Conservation (phyloP, 2,888 invertebrate species). For the Cantharis nigra region DNA sequence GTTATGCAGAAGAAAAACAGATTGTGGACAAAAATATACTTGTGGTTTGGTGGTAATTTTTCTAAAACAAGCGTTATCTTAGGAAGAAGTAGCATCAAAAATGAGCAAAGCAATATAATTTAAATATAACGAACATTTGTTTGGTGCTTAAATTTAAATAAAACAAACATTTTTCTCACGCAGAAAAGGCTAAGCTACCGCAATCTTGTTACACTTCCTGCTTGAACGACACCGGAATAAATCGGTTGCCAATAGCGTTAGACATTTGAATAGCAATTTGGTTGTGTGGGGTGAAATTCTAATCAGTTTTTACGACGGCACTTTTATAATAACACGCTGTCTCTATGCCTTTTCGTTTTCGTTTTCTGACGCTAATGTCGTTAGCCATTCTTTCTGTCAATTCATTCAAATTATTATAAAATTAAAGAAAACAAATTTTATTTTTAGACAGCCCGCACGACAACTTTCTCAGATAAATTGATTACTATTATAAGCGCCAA, state of each 20-base stretch:
- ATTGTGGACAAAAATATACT: conserved; percentile 1
- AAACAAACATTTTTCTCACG: conserved; percentile 55
- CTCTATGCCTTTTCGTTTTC: conserved; percentile 42
- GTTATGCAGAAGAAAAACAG: conserved; percentile 1
- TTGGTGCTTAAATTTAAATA: conserved; percentile 54
- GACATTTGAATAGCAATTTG: conserved; percentile 58
- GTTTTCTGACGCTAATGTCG: conserved; percentile 35
- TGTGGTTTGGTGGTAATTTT: conserved; percentile 22
- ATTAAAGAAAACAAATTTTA: conserved; percentile 13
- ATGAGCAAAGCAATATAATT: conserved; percentile 40
- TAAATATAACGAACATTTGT: conserved; percentile 51
- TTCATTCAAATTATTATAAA: conserved; percentile 4
- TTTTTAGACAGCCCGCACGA: neutral
- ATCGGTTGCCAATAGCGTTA: conserved; percentile 57
- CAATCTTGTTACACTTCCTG: conserved; percentile 52
- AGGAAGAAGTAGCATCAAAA: conserved; percentile 26
- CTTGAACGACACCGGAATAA: conserved; percentile 54
- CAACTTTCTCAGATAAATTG: neutral
- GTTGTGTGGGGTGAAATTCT: conserved; percentile 55
- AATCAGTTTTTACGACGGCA: conserved; percentile 56
- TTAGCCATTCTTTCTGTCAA: conserved; percentile 22
- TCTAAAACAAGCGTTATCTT: conserved; percentile 28
- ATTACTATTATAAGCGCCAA: conserved; percentile 2
- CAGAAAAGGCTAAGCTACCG: conserved; percentile 46
- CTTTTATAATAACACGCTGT: conserved; percentile 53